phyloP scores from a whole-genome alignment of 2,797 vertebrate species.

The Lagocephalus sceleratus region DNA sequence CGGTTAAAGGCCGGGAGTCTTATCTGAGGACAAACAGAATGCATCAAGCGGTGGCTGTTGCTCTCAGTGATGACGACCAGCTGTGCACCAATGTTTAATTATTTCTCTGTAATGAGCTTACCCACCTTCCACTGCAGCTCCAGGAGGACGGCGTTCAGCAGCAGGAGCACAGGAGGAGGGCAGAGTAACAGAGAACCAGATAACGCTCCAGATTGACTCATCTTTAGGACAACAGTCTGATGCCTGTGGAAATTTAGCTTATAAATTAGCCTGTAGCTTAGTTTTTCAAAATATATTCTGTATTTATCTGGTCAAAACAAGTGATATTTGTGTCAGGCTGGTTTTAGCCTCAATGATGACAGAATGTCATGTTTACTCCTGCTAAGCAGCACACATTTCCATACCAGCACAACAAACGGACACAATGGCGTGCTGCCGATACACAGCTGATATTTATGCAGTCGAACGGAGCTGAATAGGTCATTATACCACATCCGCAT shows the following conservation, averaged over 20 bases:
- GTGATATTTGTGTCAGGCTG: conserved; percentile 5
- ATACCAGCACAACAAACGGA: conserved; percentile 52
- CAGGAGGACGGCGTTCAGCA: conserved; percentile 59
- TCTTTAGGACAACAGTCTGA: conserved; percentile 15
- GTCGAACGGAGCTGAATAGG: conserved; percentile 63
- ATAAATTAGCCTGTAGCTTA: too few species aligned
- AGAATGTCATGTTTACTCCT: too few species aligned
- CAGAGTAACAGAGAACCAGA: conserved; percentile 37
- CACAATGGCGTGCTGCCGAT: conserved; percentile 61
- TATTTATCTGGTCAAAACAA: conserved; percentile 6
- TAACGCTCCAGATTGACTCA: conserved; percentile 39
- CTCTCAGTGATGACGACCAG: conserved; percentile 79
- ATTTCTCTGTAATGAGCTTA: conserved; percentile 83
- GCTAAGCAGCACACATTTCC: conserved; percentile 61
- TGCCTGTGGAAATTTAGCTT: too few species aligned
- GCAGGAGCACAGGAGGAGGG: conserved; percentile 47
- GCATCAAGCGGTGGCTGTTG: conserved; percentile 78
- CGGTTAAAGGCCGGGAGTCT: conserved; percentile 78
- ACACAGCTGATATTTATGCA: conserved; percentile 71
- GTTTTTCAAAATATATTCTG: too few species aligned
- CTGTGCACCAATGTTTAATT: conserved; percentile 82
- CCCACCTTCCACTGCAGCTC: conserved; percentile 75
- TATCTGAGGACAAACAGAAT: conserved; percentile 83
- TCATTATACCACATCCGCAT: conserved; percentile 55
- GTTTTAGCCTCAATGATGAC: conserved; percentile 28